Evolutionary conservation across 2,888 invertebrate genomes (phyloP).

Genomic region (Andrena praecox): DNA sequence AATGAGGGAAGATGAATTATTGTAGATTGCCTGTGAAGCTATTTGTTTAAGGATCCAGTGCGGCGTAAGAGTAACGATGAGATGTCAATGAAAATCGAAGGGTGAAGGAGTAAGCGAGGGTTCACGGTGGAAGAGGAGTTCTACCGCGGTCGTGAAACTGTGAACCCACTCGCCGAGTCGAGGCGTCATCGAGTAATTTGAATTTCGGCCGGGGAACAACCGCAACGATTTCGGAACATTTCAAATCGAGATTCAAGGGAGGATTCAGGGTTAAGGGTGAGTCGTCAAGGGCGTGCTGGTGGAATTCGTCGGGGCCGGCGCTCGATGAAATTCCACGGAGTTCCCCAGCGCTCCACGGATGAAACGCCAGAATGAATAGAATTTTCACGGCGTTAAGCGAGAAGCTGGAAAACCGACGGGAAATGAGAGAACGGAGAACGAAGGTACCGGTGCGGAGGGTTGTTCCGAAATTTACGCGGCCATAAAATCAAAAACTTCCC

Average conservation of each 20-base stretch:
- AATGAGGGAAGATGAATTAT: too few relatives aligned
- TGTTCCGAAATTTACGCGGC: constrained; percentile 68
- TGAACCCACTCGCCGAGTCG: neutral
- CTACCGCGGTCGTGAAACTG: neutral
- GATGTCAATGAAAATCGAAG: neutral
- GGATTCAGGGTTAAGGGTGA: constrained; percentile 71
- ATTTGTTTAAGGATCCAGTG: too few relatives aligned
- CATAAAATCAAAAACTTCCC: constrained; percentile 69
- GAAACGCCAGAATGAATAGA: constrained; percentile 68
- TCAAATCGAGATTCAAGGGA: constrained; percentile 70
- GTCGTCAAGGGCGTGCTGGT: constrained; percentile 61
- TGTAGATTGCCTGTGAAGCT: too few relatives aligned
- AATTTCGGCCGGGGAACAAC: constrained; percentile 40
- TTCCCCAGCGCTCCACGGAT: constrained; percentile 51
- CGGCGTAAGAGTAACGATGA: neutral
- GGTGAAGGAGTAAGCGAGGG: neutral
- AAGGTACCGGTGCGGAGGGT: constrained; percentile 16
- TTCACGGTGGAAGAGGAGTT: neutral
- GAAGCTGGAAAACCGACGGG: constrained; percentile 47
- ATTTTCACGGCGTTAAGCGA: constrained; percentile 68
- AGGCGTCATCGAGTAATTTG: constrained; percentile 16
- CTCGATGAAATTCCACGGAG: constrained; percentile 71
- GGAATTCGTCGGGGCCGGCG: constrained; percentile 67
- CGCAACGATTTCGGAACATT: constrained; percentile 61
- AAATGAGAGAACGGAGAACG: constrained; percentile 41